phyloP scores from a whole-genome alignment of 2,888 invertebrate genomes.

The Carpatolechia fugitivella region DNA sequence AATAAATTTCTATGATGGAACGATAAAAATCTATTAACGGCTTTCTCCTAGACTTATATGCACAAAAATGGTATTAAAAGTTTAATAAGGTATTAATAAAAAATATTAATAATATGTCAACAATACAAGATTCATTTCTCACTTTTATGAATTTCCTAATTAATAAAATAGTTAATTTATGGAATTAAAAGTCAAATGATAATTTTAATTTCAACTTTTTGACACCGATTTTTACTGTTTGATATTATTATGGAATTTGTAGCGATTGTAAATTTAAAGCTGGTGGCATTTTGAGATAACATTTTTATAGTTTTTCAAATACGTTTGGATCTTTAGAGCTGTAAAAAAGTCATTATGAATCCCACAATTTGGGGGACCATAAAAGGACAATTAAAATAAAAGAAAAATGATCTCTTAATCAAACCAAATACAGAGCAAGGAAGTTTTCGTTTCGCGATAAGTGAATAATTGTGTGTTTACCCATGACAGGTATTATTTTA shows the following conservation, averaged over 20 bases:
- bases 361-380: not conserved
- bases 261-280: not conserved
- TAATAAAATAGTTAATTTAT: too few relatives aligned
- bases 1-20: slow-evolving; percentile 8
- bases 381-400: not conserved
- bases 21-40: slow-evolving; percentile 24
- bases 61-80: not conserved
- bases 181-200: too few relatives aligned
- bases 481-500: too few relatives aligned
- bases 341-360: not conserved
- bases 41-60: slow-evolving; percentile 20
- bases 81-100: too few relatives aligned
- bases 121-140: too few relatives aligned
- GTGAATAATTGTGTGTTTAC: too few relatives aligned
- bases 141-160: not conserved
- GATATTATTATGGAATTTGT: too few relatives aligned
- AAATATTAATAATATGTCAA: too few relatives aligned
- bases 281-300: not conserved
- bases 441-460: too few relatives aligned
- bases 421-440: too few relatives aligned
- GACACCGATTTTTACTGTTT: not conserved
- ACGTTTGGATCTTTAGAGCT: not conserved
- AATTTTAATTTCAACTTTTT: too few relatives aligned
- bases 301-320: not conserved
- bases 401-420: too few relatives aligned